Conservation (phyloP, 2,797 vertebrate species). For the Myotis pilosus region DNA sequence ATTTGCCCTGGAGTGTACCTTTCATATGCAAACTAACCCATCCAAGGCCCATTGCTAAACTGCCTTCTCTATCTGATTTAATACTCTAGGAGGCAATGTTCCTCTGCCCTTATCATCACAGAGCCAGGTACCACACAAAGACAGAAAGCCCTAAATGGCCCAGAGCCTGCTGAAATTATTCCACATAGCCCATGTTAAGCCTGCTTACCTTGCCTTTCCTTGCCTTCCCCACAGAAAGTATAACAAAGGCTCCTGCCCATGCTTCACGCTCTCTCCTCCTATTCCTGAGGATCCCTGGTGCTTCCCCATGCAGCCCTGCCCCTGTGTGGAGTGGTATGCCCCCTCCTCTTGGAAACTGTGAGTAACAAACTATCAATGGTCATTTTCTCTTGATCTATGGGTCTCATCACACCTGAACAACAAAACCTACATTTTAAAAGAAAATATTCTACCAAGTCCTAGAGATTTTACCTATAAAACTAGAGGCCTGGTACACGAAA, state of each 20-base stretch:
- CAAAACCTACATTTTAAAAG: not conserved
- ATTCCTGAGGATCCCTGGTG: not conserved
- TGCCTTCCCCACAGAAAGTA: not conserved
- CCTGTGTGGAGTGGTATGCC: not conserved
- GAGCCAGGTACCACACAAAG: not conserved
- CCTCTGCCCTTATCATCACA: not conserved
- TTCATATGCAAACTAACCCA: not conserved
- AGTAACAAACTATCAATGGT: not conserved
- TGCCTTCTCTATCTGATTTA: not conserved
- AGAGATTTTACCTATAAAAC: not conserved
- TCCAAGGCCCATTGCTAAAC: not conserved
- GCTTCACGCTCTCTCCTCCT: not conserved
- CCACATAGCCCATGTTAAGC: not conserved
- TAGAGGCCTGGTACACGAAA: too few relatives aligned
- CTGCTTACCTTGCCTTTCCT: not conserved
- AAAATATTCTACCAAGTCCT: not conserved
- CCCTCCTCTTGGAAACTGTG: not conserved
- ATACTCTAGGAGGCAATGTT: not conserved
- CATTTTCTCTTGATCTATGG: not conserved
- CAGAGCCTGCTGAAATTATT: not conserved
- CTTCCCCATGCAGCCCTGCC: not conserved
- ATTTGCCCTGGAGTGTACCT: not conserved
- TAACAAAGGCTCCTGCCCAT: fast-evolving
- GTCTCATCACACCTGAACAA: not conserved
- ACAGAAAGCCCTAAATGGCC: not conserved